phyloP scores from a whole-genome alignment of 2,797 vertebrate genomes.

The Cynopterus sphinx region DNA sequence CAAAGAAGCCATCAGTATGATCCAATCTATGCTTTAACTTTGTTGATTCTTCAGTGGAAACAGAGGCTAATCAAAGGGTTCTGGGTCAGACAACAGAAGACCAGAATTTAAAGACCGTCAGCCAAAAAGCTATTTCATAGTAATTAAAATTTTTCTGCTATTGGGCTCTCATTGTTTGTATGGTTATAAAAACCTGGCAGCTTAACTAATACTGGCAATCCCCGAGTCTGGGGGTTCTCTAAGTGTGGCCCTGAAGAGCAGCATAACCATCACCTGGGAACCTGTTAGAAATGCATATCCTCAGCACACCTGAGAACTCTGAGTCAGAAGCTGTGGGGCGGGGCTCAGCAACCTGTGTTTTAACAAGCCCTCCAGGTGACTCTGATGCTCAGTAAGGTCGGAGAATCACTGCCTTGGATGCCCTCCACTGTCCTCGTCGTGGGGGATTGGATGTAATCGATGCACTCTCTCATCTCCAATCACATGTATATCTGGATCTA shows the following conservation, averaged over 20 bases:
- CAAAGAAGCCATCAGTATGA: neutral
- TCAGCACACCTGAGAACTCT: neutral
- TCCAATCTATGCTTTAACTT: neutral
- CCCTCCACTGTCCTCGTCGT: rapidly evolving
- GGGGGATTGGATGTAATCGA: neutral
- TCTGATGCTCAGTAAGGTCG: neutral
- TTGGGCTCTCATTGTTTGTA: neutral
- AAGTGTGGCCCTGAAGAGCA: neutral
- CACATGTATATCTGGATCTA: neutral
- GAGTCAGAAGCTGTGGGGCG: neutral
- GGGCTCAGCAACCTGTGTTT: neutral
- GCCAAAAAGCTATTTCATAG: neutral
- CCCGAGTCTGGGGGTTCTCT: neutral
- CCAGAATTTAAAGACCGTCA: neutral
- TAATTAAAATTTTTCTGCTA: neutral
- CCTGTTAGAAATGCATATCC: neutral
- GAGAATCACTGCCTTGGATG: neutral
- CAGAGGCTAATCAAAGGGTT: neutral
- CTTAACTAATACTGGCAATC: neutral
- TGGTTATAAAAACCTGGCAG: neutral
- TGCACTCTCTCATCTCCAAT: neutral
- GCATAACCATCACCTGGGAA: neutral
- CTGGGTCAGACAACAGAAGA: neutral
- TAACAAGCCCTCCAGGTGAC: neutral
- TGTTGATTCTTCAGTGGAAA: neutral